Evolutionary conservation across 2,797 vertebrate genomes (phyloP).

Genomic region (Oryzias sinensis): DNA sequence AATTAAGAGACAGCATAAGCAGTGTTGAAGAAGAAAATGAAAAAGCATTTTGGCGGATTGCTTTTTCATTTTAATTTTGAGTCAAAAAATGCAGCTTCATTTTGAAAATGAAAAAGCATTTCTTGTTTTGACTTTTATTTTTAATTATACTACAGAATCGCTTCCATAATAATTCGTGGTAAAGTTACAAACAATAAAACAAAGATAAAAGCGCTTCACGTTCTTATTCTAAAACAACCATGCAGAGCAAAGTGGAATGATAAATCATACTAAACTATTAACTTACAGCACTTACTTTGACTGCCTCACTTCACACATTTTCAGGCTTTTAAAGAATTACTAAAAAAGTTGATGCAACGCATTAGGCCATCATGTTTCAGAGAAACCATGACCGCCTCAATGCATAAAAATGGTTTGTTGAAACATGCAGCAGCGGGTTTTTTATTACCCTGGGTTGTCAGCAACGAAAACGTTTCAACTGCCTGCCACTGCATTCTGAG

Average conservation of each 20-base stretch:
- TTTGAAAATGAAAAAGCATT: no score
- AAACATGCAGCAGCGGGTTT: conserved; percentile 58
- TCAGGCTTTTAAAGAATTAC: conserved; percentile 30
- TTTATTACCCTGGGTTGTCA: conserved; percentile 69
- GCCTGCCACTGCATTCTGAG: conserved; percentile 63
- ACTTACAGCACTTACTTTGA: conserved; percentile 13
- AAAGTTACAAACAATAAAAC: conserved; percentile 39
- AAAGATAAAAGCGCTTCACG: conserved; percentile 38
- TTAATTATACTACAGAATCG: no score
- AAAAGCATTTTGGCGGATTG: no score
- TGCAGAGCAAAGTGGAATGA: conserved; percentile 19
- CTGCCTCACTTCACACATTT: conserved; percentile 26
- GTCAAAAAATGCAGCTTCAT: no score
- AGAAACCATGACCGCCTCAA: conserved; percentile 27
- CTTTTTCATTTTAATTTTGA: no score
- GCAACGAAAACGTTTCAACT: conserved; percentile 66
- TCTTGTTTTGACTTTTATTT: no score
- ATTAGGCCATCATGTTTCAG: conserved; percentile 45
- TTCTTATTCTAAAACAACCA: conserved; percentile 45
- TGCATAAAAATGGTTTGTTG: conserved; percentile 58
- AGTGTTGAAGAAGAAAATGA: no score
- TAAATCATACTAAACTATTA: conserved; percentile 15
- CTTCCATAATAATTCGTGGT: no score
- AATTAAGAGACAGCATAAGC: no score
- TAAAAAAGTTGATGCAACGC: conserved; percentile 40